These are phyloP conservation scores for Cinclus cinclus DNA, from an alignment of 2,113 vertebrate species.

Conservation along the genomic window DNA sequence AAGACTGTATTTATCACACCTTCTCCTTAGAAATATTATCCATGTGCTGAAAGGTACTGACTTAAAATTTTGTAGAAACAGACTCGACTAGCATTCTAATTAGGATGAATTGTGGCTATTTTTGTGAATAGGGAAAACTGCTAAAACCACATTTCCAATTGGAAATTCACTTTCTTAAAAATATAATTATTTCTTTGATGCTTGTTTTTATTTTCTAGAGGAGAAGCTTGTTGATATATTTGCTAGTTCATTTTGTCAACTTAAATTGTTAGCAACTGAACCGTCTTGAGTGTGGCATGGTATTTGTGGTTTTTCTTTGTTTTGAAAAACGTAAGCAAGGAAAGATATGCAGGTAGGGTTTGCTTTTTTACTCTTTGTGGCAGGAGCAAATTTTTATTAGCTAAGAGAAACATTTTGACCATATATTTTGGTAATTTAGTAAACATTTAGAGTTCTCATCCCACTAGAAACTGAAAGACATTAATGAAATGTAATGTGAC, in stretches of 20 bases:
- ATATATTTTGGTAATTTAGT: background rate
- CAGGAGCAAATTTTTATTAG: background rate
- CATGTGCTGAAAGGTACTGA: background rate
- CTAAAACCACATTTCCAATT: background rate
- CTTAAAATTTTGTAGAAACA: background rate
- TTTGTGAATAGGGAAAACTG: background rate
- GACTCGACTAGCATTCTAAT: background rate
- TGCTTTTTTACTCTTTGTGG: background rate
- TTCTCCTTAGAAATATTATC: background rate
- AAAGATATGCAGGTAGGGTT: background rate
- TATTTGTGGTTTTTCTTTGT: background rate
- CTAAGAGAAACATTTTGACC: background rate
- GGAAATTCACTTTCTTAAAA: background rate
- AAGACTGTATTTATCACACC: background rate
- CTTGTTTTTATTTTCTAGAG: background rate
- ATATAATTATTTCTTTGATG: background rate
- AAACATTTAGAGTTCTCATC: conserved; percentile 3
- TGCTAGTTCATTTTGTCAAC: background rate
- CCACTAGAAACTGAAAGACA: conserved; percentile 21
- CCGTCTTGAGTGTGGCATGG: background rate
- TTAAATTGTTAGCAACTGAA: background rate
- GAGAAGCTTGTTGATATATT: background rate
- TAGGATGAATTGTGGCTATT: background rate
- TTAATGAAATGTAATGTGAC: conserved; percentile 18
- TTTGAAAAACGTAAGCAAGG: background rate